Evolutionary conservation across 2,797 vertebrate species (phyloP).

Genomic region (Enteromius radiatus): DNA sequence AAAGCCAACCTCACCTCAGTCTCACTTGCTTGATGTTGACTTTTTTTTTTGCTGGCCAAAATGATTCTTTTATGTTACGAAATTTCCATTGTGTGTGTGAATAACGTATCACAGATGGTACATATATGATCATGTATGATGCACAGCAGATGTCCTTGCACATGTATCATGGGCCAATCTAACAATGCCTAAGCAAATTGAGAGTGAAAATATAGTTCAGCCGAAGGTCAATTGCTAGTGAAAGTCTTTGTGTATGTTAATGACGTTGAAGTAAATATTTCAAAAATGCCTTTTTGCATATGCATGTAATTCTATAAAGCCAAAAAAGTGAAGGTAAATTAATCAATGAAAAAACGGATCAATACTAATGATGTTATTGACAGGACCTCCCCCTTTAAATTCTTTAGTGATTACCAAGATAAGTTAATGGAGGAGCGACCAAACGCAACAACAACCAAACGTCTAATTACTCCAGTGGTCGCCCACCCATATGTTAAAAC

Average conservation of each 20-base stretch:
- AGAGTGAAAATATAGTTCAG: not conserved
- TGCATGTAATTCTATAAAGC: not conserved
- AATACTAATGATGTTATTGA: constrained; percentile 31
- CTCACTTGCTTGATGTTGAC: not conserved
- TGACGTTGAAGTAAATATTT: not conserved
- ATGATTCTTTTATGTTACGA: not conserved
- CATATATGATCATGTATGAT: constrained; percentile 3
- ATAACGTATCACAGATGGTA: not conserved
- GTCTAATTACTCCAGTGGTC: constrained; percentile 6
- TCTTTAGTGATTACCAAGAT: not conserved
- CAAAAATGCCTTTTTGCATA: not conserved
- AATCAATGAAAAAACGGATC: constrained; percentile 11
- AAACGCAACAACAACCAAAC: not conserved
- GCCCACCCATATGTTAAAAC: constrained; percentile 26
- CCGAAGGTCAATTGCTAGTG: not conserved
- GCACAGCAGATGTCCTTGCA: constrained; percentile 2
- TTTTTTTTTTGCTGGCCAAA: not conserved
- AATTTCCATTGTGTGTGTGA: not conserved
- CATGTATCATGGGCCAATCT: not conserved
- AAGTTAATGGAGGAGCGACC: not conserved
- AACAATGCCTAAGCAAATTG: not conserved
- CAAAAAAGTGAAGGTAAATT: not conserved
- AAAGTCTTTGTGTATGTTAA: not conserved
- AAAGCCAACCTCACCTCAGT: constrained; percentile 10
- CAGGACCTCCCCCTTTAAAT: constrained; percentile 23